Percentiles rank a stretch among this genome's conserved stretches.
phyloP scores from a whole-genome alignment of 2,888 invertebrate species.

The Coleophora deauratella region DNA sequence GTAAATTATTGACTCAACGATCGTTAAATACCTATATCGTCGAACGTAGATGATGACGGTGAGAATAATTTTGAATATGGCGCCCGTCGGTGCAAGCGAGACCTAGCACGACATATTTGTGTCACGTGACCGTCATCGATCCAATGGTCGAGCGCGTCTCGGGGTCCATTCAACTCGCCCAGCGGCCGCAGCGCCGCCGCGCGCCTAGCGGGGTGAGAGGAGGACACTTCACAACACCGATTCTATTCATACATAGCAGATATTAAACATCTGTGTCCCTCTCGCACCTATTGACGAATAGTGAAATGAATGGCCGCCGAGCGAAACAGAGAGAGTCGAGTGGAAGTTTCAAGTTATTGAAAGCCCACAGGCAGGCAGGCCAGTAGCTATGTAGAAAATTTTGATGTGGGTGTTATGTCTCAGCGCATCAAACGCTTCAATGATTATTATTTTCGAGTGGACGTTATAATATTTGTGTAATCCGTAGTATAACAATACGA shows the following conservation, averaged over 20 bases:
- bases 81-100: conserved; percentile 22
- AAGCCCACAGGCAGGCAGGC: conserved; percentile 50
- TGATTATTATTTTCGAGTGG: conserved; percentile 69
- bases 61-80: too few relatives aligned
- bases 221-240: conserved; percentile 65
- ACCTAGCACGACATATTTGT: too few relatives aligned
- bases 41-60: too few relatives aligned
- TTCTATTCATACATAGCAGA: conserved; percentile 71
- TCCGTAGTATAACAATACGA: conserved; percentile 41
- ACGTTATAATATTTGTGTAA: conserved; percentile 52
- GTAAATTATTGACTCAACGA: too few relatives aligned
- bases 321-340: conserved; percentile 65
- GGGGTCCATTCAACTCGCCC: conserved; percentile 73
- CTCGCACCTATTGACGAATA: conserved; percentile 62
- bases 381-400: conserved; percentile 70
- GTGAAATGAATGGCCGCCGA: conserved; percentile 69
- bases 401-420: conserved; percentile 72
- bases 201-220: conserved; percentile 33
- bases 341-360: conserved; percentile 43
- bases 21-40: too few relatives aligned
- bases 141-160: conserved; percentile 73
- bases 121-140: conserved; percentile 72
- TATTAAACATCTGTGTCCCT: conserved; percentile 61
- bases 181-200: conserved; percentile 30
- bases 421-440: conserved; percentile 69